phyloP scores from a whole-genome alignment of 2,797 vertebrate genomes.

The Melanotaenia maccullochi region DNA sequence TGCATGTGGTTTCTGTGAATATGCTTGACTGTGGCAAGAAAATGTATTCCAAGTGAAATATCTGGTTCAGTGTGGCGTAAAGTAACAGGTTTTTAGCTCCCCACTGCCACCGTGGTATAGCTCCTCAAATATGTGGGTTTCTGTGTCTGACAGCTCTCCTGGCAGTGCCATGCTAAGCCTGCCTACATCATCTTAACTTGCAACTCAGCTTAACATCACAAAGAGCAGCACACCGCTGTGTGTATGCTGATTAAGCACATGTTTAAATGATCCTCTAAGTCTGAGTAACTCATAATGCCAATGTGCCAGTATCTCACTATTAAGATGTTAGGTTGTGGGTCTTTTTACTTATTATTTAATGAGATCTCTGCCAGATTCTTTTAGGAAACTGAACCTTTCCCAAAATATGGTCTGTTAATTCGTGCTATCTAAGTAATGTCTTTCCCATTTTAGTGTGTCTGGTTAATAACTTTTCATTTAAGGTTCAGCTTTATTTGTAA shows the following conservation, averaged over 20 bases:
- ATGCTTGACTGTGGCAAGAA: constrained; percentile 58
- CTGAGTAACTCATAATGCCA: not conserved
- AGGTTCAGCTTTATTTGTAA: no score
- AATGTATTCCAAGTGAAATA: constrained; percentile 73
- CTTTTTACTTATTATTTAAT: not conserved
- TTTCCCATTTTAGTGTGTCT: no score
- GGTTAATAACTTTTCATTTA: no score
- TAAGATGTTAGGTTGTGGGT: not conserved
- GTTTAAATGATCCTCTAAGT: not conserved
- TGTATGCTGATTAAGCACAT: not conserved
- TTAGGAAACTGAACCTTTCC: not conserved
- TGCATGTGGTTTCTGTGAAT: constrained; percentile 29
- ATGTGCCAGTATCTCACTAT: not conserved
- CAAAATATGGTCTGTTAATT: no score
- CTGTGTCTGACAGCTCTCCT: constrained; percentile 48
- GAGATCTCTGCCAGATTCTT: not conserved
- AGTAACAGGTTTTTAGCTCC: constrained; percentile 44
- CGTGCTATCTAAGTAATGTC: no score
- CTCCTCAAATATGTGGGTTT: constrained; percentile 47
- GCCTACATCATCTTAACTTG: constrained; percentile 37
- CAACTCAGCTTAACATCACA: constrained; percentile 44
- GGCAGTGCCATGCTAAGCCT: constrained; percentile 54
- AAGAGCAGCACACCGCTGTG: not conserved
- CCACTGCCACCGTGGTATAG: constrained; percentile 27
- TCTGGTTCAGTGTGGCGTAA: constrained; percentile 70